Evolutionary conservation across 1,140 invertebrate species (phyloP).

Genomic region (Leptinotarsa undecemlineata): DNA sequence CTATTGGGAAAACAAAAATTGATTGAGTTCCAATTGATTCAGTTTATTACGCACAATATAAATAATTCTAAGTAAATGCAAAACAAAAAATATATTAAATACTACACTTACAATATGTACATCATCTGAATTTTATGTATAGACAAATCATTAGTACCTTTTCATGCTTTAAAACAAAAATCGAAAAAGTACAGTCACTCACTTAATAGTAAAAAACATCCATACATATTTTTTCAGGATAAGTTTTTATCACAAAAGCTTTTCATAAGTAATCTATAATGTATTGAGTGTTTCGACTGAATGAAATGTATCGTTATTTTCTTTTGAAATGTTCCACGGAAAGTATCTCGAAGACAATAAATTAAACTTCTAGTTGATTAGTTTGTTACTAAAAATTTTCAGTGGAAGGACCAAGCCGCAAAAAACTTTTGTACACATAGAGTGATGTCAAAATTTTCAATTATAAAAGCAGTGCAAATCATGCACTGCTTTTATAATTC

Average conservation of each 20-base stretch:
- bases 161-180: slow-evolving; percentile 16
- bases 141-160: slow-evolving; percentile 22
- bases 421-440: too few relatives aligned
- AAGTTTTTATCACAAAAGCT: slow-evolving; percentile 25
- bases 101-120: slow-evolving; percentile 25
- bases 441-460: too few relatives aligned
- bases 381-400: too few relatives aligned
- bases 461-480: too few relatives aligned
- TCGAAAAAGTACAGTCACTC: slow-evolving; percentile 21
- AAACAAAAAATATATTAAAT: slow-evolving; percentile 21
- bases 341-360: too few relatives aligned
- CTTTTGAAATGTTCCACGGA: too few relatives aligned
- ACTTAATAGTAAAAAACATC: slow-evolving; percentile 24
- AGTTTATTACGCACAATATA: slow-evolving; percentile 24
- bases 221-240: slow-evolving; percentile 19
- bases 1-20: background rate
- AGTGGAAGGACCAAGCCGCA: too few relatives aligned
- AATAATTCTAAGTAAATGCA: slow-evolving; percentile 19
- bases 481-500: too few relatives aligned
- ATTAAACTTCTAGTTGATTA: too few relatives aligned
- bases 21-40: background rate
- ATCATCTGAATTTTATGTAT: slow-evolving; percentile 15
- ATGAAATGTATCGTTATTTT: background rate
- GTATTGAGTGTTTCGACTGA: slow-evolving; percentile 7
- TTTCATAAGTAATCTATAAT: slow-evolving; percentile 13